phyloP scores from a whole-genome alignment of 2,888 invertebrate genomes.

The Stenotaenia linearis region DNA sequence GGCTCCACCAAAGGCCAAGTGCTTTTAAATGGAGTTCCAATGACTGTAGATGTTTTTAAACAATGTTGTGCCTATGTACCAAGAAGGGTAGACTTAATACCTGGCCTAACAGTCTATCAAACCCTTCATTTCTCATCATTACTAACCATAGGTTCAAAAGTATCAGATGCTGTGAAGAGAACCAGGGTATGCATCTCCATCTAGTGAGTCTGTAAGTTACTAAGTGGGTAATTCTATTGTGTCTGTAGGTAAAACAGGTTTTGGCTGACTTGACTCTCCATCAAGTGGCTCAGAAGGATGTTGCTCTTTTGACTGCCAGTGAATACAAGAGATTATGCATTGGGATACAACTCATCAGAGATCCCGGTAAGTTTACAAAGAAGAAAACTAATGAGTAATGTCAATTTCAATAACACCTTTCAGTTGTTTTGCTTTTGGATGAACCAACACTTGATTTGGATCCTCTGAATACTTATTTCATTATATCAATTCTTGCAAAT shows the following conservation, averaged over 20 bases:
- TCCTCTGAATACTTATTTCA: slow-evolving; percentile 87
- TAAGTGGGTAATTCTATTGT: not conserved
- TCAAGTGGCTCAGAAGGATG: slow-evolving; percentile 72
- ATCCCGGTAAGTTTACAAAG: slow-evolving; percentile 64
- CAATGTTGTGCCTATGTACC: slow-evolving; percentile 83
- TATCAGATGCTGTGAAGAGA: slow-evolving; percentile 68
- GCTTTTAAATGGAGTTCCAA: slow-evolving; percentile 75
- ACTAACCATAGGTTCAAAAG: slow-evolving; percentile 41
- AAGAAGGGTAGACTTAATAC: slow-evolving; percentile 74
- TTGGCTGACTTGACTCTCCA: slow-evolving; percentile 88
- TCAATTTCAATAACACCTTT: too few species aligned
- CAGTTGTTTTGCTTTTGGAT: slow-evolving; percentile 79
- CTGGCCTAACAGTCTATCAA: slow-evolving; percentile 81
- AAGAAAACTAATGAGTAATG: too few species aligned
- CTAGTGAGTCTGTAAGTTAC: not conserved
- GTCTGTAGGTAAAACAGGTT: slow-evolving; percentile 58
- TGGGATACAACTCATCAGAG: slow-evolving; percentile 85
- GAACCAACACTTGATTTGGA: slow-evolving; percentile 93
- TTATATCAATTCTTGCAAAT: slow-evolving; percentile 88
- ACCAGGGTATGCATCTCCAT: slow-evolving; percentile 61
- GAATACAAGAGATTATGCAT: slow-evolving; percentile 85
- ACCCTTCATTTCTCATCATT: slow-evolving; percentile 46
- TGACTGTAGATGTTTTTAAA: slow-evolving; percentile 74
- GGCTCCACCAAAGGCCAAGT: slow-evolving; percentile 60
- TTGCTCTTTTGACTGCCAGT: slow-evolving; percentile 76